Conservation (phyloP, 2,797 vertebrate genomes). For the Cheirogaleus major region DNA sequence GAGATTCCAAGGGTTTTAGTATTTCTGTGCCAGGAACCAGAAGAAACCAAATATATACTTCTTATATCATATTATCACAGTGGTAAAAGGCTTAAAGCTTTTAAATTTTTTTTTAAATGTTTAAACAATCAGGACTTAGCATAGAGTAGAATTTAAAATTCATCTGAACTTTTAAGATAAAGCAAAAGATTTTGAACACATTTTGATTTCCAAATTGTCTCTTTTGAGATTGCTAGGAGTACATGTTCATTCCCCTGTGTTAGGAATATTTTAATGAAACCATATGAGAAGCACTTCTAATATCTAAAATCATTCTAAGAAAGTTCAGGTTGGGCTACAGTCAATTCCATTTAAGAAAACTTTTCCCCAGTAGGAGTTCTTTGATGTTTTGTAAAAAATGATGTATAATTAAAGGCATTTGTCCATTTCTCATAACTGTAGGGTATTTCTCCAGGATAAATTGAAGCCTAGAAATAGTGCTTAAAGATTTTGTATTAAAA, state of each 20-base stretch:
- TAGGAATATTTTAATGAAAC: background rate
- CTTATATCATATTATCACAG: background rate
- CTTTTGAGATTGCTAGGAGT: background rate
- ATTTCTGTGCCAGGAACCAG: background rate
- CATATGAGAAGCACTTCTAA: background rate
- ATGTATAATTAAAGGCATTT: background rate
- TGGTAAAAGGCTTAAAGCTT: background rate
- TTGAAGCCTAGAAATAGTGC: background rate
- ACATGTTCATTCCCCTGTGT: background rate
- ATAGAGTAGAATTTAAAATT: constrained; percentile 11
- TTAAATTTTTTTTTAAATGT: background rate
- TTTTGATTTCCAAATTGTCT: background rate
- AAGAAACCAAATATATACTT: background rate
- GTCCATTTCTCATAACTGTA: background rate
- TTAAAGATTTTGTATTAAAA: constrained; percentile 1
- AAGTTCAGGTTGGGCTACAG: background rate
- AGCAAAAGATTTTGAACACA: background rate
- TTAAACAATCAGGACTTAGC: constrained; percentile 11
- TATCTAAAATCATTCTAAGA: background rate
- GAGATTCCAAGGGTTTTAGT: background rate
- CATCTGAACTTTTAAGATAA: background rate
- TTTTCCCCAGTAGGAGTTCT: background rate
- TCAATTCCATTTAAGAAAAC: constrained; percentile 11
- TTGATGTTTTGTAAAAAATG: background rate
- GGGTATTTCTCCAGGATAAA: background rate